Evolutionary conservation across 2,888 invertebrate species (phyloP), one percentile per base, ranked within the genome.

Genomic region (Torymus aiolomorphi): DNA sequence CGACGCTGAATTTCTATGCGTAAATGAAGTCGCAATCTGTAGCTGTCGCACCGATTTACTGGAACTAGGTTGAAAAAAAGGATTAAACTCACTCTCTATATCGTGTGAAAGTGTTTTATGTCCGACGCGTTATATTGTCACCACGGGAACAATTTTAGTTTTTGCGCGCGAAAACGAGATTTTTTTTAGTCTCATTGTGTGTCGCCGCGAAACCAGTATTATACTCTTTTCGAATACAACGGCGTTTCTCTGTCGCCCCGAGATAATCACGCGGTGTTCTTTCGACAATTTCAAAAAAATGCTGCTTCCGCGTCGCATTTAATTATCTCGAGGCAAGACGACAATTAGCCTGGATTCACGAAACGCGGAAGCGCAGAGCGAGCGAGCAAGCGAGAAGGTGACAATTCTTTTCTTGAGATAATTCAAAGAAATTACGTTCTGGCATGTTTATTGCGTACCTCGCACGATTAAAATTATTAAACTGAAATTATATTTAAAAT

Each of bases 61-160:
- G 16, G 2, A 70, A 70, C 18, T 70, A 10, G 70, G 70, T 70
- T 70, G 12, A 57, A 57, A 70, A 57, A 57, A 70, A 70, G 42
- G 42, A 24, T 57, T 8, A n/a, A 49, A 70, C 57, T 51, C 18
- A 14, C 59, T 70, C 31, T 10, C 5, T 49, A 24, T 18, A 14
- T 20, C 20, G 59, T 20, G 72, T 62, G 63, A 71, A 76, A 70
- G 70, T 66, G 42, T 71, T 71, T 65, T 57, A 77, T 61, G 59
- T 51, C 20, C 59, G 10, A n/a, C 69, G 16, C 18, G 24, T 56
- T 62, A 31, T 31, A 52, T 13, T 20, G 51, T 76, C 62, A 62
- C 42, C 42, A 12, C 12, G 11, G 18, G 18, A 16, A 20, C 56
- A 42, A 76, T 59, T 66, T 52, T 42, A 59, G n/a, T 69, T 69